A percentile compares a stretch with the other conserved stretches of the same genome.
Evolutionary conservation across 2,113 vertebrate genomes (phyloP).

Genomic region (Notarius lentiginosus): DNA sequence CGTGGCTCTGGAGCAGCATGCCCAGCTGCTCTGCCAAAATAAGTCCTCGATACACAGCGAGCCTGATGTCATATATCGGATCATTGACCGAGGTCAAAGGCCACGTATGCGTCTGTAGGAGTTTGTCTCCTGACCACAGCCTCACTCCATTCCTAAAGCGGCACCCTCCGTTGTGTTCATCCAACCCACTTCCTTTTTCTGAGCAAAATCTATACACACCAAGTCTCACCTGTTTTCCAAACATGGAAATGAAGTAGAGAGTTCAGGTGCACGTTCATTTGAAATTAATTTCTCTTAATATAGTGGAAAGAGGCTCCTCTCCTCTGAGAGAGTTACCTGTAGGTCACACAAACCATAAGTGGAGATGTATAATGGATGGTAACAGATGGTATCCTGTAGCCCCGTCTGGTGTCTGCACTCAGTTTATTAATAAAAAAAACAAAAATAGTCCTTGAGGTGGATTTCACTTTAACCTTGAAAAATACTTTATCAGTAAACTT

Average conservation of each 20-base stretch:
- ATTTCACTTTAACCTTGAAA: slow-evolving; percentile 20
- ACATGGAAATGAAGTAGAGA: slow-evolving; percentile 18
- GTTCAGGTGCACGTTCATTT: slow-evolving; percentile 13
- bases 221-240: slow-evolving; percentile 40
- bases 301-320: not conserved
- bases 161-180: not conserved
- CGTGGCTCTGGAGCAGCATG: not conserved
- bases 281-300: slow-evolving; percentile 31
- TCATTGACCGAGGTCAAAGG: slow-evolving; percentile 32
- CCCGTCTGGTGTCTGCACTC: slow-evolving; percentile 2
- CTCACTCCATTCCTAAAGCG: not conserved
- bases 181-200: slow-evolving; percentile 9
- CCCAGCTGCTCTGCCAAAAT: slow-evolving; percentile 26
- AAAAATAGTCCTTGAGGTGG: not conserved
- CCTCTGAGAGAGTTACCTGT: slow-evolving; percentile 33
- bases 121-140: slow-evolving; percentile 28
- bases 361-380: slow-evolving; percentile 16
- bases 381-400: slow-evolving; percentile 22
- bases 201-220: slow-evolving; percentile 18
- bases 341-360: slow-evolving; percentile 19
- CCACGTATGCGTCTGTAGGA: slow-evolving; percentile 45
- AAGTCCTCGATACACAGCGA: slow-evolving; percentile 20
- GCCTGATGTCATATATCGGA: slow-evolving; percentile 47
- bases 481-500: not conserved
- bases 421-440: not conserved